A percentile compares a stretch with the other conserved stretches of the same genome.
Evolutionary conservation across 2,797 vertebrate species (phyloP).

Genomic region (Myotis myotis): DNA sequence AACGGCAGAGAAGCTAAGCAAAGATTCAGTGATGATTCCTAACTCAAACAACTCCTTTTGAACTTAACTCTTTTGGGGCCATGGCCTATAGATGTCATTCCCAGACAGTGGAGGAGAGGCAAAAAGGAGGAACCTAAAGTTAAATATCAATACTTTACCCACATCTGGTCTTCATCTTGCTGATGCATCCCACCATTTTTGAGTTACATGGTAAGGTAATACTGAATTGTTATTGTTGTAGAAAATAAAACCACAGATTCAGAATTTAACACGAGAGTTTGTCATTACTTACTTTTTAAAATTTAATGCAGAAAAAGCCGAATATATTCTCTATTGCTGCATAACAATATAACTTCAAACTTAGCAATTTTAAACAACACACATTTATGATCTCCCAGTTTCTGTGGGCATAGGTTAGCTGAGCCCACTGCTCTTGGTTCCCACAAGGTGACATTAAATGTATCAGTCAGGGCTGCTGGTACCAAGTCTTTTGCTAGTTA

Average conservation of each 20-base stretch:
- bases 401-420: neutral
- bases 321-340: neutral
- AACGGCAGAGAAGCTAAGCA: neutral
- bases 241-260: conserved; percentile 17
- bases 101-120: neutral
- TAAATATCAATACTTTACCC: neutral
- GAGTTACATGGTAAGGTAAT: neutral
- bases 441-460: neutral
- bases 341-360: neutral
- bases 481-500: neutral
- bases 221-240: neutral
- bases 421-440: neutral
- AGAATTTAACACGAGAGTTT: neutral
- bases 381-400: neutral
- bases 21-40: neutral
- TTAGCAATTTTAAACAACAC: neutral
- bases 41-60: neutral
- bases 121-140: neutral
- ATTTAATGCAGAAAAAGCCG: neutral
- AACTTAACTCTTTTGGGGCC: neutral
- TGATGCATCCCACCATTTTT: neutral
- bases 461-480: neutral
- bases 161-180: neutral
- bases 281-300: neutral
- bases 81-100: neutral